Evolutionary conservation across 2,113 vertebrate genomes (phyloP).

Genomic region (Neolamprologus modestus): DNA sequence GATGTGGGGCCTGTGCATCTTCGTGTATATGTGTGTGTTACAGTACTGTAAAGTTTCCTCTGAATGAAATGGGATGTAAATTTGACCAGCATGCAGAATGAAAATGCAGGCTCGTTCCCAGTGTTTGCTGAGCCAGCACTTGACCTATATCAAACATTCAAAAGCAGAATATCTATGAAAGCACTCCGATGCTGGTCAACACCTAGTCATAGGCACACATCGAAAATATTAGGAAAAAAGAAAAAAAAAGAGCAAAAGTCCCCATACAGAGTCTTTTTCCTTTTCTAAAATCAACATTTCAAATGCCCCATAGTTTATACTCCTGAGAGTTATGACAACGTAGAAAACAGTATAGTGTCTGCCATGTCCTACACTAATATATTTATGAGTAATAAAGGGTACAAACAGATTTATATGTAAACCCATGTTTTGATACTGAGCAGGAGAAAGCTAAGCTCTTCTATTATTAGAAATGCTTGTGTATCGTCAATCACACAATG

Average conservation of each 20-base stretch:
- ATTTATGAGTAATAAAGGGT: not conserved
- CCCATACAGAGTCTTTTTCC: not conserved
- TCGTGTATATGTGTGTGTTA: not conserved
- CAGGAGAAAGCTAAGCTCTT: not conserved
- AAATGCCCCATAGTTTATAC: not conserved
- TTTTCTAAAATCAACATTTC: not conserved
- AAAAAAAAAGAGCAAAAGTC: not conserved
- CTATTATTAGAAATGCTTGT: not conserved
- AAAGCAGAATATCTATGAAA: conserved; percentile 30
- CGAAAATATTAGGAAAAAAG: not conserved
- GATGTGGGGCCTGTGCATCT: not conserved
- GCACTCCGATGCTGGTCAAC: conserved; percentile 19
- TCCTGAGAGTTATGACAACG: not conserved
- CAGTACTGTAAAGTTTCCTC: conserved; percentile 21
- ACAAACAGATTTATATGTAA: not conserved
- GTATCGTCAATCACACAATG: not conserved
- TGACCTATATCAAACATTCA: conserved; percentile 49
- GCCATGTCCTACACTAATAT: not conserved
- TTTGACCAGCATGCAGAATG: conserved; percentile 51
- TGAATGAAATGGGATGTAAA: conserved; percentile 60
- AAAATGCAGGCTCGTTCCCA: conserved; percentile 8
- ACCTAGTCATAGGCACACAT: not conserved
- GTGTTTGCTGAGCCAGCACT: conserved; percentile 54
- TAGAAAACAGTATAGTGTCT: not conserved
- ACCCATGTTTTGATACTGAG: not conserved